These are phyloP conservation scores for Sinelater perroti DNA, from an alignment of 2,888 invertebrate species.

Conservation along the genomic window DNA sequence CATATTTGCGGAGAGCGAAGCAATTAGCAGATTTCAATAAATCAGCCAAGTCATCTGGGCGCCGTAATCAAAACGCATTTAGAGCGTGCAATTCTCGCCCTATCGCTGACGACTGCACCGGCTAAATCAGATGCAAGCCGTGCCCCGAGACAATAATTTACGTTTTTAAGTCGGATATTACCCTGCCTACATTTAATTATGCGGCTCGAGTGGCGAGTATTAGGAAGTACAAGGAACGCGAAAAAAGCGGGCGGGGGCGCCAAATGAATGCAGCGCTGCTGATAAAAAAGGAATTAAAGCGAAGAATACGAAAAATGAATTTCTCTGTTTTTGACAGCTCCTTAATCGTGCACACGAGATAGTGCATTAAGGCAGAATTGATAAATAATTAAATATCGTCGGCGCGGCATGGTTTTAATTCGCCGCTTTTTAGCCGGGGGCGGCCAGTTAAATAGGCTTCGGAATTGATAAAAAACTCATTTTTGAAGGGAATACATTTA, in stretches of 20 bases:
- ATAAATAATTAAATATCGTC: conserved; percentile 38
- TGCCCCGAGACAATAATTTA: conserved; percentile 23
- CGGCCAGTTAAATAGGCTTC: no score
- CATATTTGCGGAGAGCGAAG: no score
- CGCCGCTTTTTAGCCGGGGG: not conserved
- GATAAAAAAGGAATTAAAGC: conserved; percentile 63
- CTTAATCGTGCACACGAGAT: conserved; percentile 60
- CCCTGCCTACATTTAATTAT: conserved; percentile 34
- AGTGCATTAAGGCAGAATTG: conserved; percentile 38
- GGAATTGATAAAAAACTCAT: no score
- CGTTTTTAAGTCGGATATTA: conserved; percentile 33
- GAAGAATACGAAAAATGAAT: conserved; percentile 61
- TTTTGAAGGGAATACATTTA: no score
- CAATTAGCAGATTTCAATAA: no score
- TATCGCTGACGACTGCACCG: conserved; percentile 14
- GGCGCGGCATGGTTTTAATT: conserved; percentile 17
- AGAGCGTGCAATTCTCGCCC: not conserved
- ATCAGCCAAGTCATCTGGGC: no score
- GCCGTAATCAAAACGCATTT: no score
- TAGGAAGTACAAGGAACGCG: conserved; percentile 38
- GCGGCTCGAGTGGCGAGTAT: conserved; percentile 35
- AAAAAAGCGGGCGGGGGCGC: conserved; percentile 47
- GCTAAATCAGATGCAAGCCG: conserved; percentile 26
- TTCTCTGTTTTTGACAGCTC: conserved; percentile 64
- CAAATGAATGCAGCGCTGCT: conserved; percentile 62